Evolutionary conservation across 1,140 invertebrate species (phyloP), one percentile per base, ranked within the genome.

Genomic region (Periplaneta americana): DNA sequence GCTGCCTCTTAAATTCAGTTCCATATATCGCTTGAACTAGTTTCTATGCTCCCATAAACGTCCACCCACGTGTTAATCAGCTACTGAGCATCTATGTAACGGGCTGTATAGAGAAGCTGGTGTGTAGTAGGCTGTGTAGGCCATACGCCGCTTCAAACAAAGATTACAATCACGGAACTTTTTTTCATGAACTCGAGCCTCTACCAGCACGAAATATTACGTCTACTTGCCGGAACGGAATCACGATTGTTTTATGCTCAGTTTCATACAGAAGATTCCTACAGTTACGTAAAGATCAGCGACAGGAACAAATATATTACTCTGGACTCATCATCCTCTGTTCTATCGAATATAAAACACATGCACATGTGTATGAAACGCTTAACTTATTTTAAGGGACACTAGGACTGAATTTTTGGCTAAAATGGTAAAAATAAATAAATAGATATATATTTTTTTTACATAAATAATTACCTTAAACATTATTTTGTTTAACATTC

Each of bases 21-120:
- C 34, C 33, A 79, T 34, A 37, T 15, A 28, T 79, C 37, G 18
- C 78, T 34, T 18, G 31, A 35, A 37, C 34, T 31, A 79, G 78
- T 48, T 79, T 36, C n/a, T 32, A 22, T 48, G 33, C 78, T 79
- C n/a, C 48, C 34, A 79, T 81, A 35, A 48, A n/a, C n/a, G 32
- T 48, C 28, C 31, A 48, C 10, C 75, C 13, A 75, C 31, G 28
- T 28, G 76, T 32, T 75, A 78, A 37, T 78, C 66, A 83, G 39
- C 17, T 48, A 48, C 17, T 15, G 8, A 1, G n/a, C n/a, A n/a
- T 66, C 48, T 66, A n/a, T 4, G 5, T 66, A 66, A 66, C 48
- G 48, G 48, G 6, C 48, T 66, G 6, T 4, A 6, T n/a, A 66
- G 39, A 5, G 6, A 48, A 48, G n/a, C 13, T 28, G 22, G 22